Base-by-base conservation (phyloP, 2,113 vertebrate genomes). In the Urocynchramus pylzowi region DNA sequence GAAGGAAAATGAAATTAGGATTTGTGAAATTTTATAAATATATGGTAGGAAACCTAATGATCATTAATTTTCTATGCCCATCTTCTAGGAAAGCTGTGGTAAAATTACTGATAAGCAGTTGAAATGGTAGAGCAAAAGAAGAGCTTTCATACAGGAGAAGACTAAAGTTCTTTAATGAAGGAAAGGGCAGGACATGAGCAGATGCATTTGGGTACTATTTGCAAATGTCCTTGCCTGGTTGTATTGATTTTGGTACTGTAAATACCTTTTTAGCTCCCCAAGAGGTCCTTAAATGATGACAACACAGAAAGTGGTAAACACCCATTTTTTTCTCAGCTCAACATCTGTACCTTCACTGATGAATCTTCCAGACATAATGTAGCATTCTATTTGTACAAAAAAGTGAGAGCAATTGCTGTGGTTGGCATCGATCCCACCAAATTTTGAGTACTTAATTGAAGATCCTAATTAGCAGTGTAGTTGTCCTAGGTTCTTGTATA, bases 371-470 rank as follows among this genome's bases (percentile, higher is more conserved):
- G 74, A 83, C 2, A 2, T 37, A 39, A 79, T 85, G 22, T 26
- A 63, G 42, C 11, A 69, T 30, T 57, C 22, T 64, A 19, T 73
- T 87, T 89, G 53, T 76, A 49, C 20, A 80, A 77, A 90, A 88
- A 54, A 39, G 11, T 47, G 33, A 70, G 30, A 39, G 21, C 23
- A 80, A 84, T 87, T 87, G 50, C 45, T 83, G 54, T 80, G 21
- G 31, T 74, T 95, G 85, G 57, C 85, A 76, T 39, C 13, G 17
- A 80, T 90, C 70, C 57, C 70, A 85, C 70, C 67, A 85, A 90
- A 92, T 85, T 90, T 76, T 60, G 91, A 95, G 78, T 56, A 57
- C n/a, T 82, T 94, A 85, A 83, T 22, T 90, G 79, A 86, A 53
- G 70, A 90, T 76, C 61, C 45, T 85, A 90, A 91, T 94, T 93